Base-by-base conservation (phyloP, 2,113 vertebrate species). In the Pontoporia blainvillei region DNA sequence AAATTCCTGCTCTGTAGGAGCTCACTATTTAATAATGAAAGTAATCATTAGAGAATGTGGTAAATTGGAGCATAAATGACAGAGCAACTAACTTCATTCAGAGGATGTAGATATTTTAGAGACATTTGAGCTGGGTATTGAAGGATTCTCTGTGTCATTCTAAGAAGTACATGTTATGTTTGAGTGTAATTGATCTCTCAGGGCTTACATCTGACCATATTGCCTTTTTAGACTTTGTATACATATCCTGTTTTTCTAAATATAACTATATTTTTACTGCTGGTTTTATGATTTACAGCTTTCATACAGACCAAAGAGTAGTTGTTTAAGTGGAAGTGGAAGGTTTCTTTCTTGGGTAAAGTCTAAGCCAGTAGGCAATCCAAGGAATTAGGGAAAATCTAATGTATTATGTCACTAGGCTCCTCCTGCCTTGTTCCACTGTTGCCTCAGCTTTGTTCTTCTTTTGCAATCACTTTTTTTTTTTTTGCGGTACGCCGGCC, bases 91-190 rank as follows among this genome's bases (percentile, higher is more conserved):
- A 89, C 36, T 86, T 76, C 36, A 17, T 86, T 90, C 36, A 46
- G 29, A 15, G 52, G 82, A 46, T 59, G 31, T 78, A 62, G 31
- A 75, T 94, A 39, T 39, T 81, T 93, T 88, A 59, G 59, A 93
- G 90, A 91, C 78, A 86, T 72, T 96, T 90, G 82, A 93, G 82
- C 93, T 97, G 34, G 94, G 71, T 94, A 85, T 94, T 94, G 39
- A 93, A 96, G 82, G 14, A 34, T 23, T 41, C 76, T 94, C 54
- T 72, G 52, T 66, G 52, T 57, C 52, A 17, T 8, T 61, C 34
- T 78, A 66, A 76, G 61, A 96, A 86, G n/a, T 86, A 12, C 14
- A 54, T 90, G 86, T 83, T n/a, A 52, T 41, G 29, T 86, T 75
- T 94, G 34, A 86, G 6, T 82, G 2, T 87, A 66, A 59, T 29